phyloP scores from a whole-genome alignment of 2,888 invertebrate genomes.

The Drosophila kambysellisi region DNA sequence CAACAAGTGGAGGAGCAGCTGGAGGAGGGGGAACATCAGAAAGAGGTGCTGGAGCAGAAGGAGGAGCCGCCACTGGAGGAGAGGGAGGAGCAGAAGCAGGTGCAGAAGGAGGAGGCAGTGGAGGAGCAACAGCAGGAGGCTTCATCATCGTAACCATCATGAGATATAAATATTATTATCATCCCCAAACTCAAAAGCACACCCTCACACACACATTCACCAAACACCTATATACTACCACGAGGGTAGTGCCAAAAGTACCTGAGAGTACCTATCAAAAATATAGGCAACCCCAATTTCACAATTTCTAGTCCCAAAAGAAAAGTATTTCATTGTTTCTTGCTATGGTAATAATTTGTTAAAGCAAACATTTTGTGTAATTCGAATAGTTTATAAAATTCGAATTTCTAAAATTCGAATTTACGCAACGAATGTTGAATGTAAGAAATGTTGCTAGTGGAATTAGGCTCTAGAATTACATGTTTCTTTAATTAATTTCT shows the following conservation, averaged over 20 bases:
- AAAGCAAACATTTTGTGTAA: not conserved
- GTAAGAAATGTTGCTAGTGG: not conserved
- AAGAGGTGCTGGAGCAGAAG: constrained; percentile 4
- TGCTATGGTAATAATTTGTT: not conserved
- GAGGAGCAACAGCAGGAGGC: constrained; percentile 22
- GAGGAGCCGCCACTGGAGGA: constrained; percentile 14
- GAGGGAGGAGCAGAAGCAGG: constrained; percentile 15
- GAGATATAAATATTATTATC: constrained; percentile 58
- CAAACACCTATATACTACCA: not conserved
- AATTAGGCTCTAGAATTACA: not conserved
- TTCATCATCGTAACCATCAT: constrained; percentile 55
- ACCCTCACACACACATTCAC: constrained; percentile 7
- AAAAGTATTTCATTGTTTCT: not conserved
- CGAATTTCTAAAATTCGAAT: not conserved
- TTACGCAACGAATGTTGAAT: too few species aligned
- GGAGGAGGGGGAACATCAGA: constrained; percentile 14
- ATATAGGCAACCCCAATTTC: not conserved
- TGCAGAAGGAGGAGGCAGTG: not conserved
- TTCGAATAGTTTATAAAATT: not conserved
- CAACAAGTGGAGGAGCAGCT: constrained; percentile 16
- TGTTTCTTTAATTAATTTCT: not conserved
- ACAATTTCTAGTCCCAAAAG: not conserved
- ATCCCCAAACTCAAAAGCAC: constrained; percentile 24
- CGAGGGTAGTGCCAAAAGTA: constrained; percentile 8
- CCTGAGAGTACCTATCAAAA: not conserved